Evolutionary conservation across 2,888 invertebrate species (phyloP), one percentile per base, ranked within the genome.

Genomic region (Bombylius major): DNA sequence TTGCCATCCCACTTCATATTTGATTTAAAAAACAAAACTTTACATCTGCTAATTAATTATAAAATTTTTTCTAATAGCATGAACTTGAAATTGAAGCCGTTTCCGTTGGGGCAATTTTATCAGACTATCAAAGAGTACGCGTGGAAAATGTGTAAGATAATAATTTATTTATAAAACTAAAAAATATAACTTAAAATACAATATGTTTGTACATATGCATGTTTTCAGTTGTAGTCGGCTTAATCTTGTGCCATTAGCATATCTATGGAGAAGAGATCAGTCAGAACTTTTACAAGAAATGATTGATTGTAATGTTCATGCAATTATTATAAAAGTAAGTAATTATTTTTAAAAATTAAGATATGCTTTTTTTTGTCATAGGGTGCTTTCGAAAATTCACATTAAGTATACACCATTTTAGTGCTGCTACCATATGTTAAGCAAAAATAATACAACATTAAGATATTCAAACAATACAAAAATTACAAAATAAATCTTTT

Each of bases 181-280:
- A 44, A 11, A 51, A 3, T 11, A n/a, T 32, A 3, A 4, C n/a
- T 11, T n/a, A 42, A 5, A 51, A 13, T 42, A 23, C 7, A 8
- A 5, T 23, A 5, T 39, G 3, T 49, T 3, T 49, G 31, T 32
- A 33, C 13, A 14, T 9, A n/a, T 23, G 7, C 1, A 11, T 42
- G 14, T 42, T 47, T 50, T 60, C 75, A 95, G 91, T 57, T 99
- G 99, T 77, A 80, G 80, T 66, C 83, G 99, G 66, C 82, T 99
- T 68, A 89, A 87, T 67, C 79, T 99, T 66, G 82, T 87, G 63
- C 86, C 93, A 54, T 77, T 99, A 65, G 89, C 95, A 45, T 99
- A 94, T 77, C 78, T 99, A 63, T 99, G 99, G 99, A 84, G 91
- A 73, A 79, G 94, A 70, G 89, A 98, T 75, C 99, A 99, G 78